Conservation (phyloP, 2,113 vertebrate species). For the Kobus ellipsiprymnus region DNA sequence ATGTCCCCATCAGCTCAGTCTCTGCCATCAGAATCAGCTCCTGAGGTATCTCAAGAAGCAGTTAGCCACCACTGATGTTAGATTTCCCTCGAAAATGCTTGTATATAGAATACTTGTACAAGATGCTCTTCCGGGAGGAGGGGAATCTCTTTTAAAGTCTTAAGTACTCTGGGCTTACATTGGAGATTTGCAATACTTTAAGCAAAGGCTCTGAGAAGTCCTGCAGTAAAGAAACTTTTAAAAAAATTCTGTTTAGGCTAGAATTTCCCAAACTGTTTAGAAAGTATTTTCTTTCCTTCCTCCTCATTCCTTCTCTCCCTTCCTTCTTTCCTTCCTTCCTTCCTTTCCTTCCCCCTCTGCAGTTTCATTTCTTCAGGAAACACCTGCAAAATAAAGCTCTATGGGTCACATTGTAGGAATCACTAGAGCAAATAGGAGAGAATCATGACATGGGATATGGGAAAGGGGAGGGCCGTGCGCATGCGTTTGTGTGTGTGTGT, state of each 20-base stretch:
- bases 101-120: background rate
- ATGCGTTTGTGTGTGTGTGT: rapidly evolving
- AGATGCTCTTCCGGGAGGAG: background rate
- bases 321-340: background rate
- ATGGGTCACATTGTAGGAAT: background rate
- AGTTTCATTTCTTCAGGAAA: background rate
- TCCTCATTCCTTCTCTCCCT: background rate
- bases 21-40: background rate
- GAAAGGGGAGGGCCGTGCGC: rapidly evolving
- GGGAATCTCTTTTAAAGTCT: background rate
- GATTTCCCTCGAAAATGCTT: too few species aligned
- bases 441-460: background rate
- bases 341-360: background rate
- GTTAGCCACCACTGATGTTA: background rate
- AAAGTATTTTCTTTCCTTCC: background rate
- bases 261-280: background rate
- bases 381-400: background rate
- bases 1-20: background rate
- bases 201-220: background rate
- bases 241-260: background rate
- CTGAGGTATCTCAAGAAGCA: background rate
- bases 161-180: background rate
- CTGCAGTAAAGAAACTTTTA: background rate
- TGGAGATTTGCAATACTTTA: background rate
- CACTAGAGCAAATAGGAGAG: background rate